These are phyloP conservation scores for Euleptes europaea DNA, from an alignment of 2,113 vertebrate genomes.

Conservation along the genomic window DNA sequence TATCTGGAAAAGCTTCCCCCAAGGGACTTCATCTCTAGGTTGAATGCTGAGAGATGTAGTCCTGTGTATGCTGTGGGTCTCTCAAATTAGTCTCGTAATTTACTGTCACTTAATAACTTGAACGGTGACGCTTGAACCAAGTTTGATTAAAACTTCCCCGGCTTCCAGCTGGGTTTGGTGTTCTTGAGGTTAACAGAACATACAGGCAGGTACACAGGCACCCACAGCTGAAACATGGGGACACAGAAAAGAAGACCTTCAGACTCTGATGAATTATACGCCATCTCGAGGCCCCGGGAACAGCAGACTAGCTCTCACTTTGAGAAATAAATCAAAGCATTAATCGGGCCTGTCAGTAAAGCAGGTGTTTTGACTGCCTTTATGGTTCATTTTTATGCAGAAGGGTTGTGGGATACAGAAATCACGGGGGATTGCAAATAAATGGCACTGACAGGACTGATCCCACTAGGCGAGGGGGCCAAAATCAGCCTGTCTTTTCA, in stretches of 20 bases:
- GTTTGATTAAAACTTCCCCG: slow-evolving; percentile 29
- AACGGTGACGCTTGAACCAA: neutral
- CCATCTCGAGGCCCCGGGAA: slow-evolving; percentile 55
- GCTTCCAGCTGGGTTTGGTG: slow-evolving; percentile 60
- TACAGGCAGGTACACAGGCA: slow-evolving; percentile 63
- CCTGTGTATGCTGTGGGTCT: neutral
- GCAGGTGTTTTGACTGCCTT: slow-evolving; percentile 82
- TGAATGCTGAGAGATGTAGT: neutral
- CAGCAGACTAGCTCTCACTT: slow-evolving; percentile 62
- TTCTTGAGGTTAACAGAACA: slow-evolving; percentile 35
- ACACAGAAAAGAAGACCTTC: slow-evolving; percentile 65
- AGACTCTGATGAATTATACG: slow-evolving; percentile 72
- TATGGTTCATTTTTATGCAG: slow-evolving; percentile 82
- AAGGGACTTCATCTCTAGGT: neutral
- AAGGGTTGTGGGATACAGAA: slow-evolving; percentile 71
- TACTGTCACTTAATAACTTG: slow-evolving; percentile 47
- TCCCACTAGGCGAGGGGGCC: slow-evolving; percentile 73
- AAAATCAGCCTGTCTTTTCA: slow-evolving; percentile 79
- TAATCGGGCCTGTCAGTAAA: slow-evolving; percentile 80
- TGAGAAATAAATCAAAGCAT: slow-evolving; percentile 76
- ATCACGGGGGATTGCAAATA: slow-evolving; percentile 79
- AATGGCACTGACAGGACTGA: slow-evolving; percentile 78
- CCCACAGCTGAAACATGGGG: slow-evolving; percentile 60
- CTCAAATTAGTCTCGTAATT: slow-evolving; percentile 57
- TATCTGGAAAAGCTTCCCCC: slow-evolving; percentile 25